phyloP scores from a whole-genome alignment of 2,113 vertebrate species.

The Solea solea region DNA sequence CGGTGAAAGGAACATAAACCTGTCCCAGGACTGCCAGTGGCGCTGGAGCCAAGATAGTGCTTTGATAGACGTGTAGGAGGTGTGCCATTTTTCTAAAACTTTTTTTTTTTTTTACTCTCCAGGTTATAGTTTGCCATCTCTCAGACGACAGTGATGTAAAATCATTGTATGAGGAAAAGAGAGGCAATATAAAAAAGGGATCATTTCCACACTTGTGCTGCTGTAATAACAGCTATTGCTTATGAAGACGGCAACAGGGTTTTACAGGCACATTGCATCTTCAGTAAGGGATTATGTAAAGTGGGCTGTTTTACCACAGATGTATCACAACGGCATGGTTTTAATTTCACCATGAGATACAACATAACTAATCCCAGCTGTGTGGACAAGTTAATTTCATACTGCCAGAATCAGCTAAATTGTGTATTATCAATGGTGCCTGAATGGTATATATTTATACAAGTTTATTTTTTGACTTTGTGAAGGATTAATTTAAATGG shows the following conservation, averaged over 20 bases:
- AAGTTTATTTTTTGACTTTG: too few relatives aligned
- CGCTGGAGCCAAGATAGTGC: constrained; percentile 44
- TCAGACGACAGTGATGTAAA: constrained; percentile 24
- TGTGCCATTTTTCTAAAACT: constrained; percentile 33
- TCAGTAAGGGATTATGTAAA: not conserved
- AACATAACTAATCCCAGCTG: not conserved
- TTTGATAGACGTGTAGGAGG: constrained; percentile 9
- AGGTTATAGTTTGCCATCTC: constrained; percentile 32
- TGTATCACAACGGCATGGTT: too few relatives aligned
- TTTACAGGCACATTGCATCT: not conserved
- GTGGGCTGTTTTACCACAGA: too few relatives aligned
- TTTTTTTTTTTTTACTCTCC: constrained; percentile 30
- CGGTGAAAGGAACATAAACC: constrained; percentile 74
- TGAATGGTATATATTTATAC: too few relatives aligned
- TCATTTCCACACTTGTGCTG: too few relatives aligned
- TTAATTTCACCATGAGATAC: too few relatives aligned
- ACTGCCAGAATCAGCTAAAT: too few relatives aligned
- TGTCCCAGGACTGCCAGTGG: constrained; percentile 70
- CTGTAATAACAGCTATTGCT: not conserved
- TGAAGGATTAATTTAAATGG: too few relatives aligned
- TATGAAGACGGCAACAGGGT: constrained; percentile 3
- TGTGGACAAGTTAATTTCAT: not conserved
- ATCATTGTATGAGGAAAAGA: constrained; percentile 24
- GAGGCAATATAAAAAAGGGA: constrained; percentile 9
- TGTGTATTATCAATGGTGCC: too few relatives aligned